Evolutionary conservation across 2,113 vertebrate species (phyloP).

Genomic region (Xenopus borealis): DNA sequence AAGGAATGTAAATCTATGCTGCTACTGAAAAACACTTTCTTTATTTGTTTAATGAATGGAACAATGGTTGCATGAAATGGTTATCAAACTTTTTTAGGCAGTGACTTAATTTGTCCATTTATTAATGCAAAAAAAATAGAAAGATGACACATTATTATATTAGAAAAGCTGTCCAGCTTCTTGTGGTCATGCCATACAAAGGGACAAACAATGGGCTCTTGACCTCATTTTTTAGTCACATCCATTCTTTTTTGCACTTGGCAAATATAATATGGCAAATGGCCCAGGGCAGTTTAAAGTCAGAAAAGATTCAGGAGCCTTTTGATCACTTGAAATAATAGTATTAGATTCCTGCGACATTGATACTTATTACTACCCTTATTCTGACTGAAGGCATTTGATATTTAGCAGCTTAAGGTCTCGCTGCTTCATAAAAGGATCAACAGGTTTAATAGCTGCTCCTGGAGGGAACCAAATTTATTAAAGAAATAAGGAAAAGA

Average conservation of each 20-base stretch:
- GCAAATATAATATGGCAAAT: conserved; percentile 30
- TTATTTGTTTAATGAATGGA: no score
- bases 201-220: conserved; percentile 15
- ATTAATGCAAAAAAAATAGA: background rate
- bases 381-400: background rate
- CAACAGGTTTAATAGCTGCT: no score
- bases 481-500: no score
- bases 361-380: conserved; percentile 17
- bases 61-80: no score
- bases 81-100: background rate
- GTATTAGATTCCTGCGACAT: conserved; percentile 19
- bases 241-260: conserved; percentile 27
- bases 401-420: background rate
- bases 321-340: conserved; percentile 29
- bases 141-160: background rate
- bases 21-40: no score
- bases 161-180: background rate
- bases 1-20: no score
- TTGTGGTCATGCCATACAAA: conserved; percentile 6
- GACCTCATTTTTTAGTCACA: conserved; percentile 12
- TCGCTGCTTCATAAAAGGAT: background rate
- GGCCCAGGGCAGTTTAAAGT: conserved; percentile 34
- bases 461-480: no score
- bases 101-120: background rate
- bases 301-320: conserved; percentile 27